A percentile compares a stretch with the other conserved stretches of the same genome.
phyloP scores from a whole-genome alignment of 2,113 vertebrate genomes.

The Pavo muticus region DNA sequence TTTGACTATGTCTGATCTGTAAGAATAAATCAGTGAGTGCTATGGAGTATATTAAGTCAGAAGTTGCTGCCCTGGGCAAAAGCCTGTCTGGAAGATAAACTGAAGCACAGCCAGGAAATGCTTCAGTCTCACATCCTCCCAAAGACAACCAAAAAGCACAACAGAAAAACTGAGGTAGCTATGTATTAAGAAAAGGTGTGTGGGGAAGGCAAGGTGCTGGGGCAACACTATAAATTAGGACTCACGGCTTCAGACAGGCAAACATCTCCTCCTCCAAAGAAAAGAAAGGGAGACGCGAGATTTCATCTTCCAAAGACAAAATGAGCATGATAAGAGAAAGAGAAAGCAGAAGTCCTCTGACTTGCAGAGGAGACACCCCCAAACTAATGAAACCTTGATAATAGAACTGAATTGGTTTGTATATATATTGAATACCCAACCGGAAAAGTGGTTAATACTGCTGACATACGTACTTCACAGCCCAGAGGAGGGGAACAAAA shows the following conservation, averaged over 20 bases:
- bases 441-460: neutral
- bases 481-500: neutral
- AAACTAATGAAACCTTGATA: neutral
- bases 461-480: neutral
- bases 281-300: neutral
- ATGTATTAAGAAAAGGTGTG: neutral
- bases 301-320: neutral
- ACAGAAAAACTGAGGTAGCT: neutral
- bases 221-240: neutral
- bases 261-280: neutral
- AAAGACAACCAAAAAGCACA: conserved; percentile 16
- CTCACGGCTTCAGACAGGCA: neutral
- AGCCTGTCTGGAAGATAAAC: conserved; percentile 12
- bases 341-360: neutral
- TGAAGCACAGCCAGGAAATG: conserved; percentile 25
- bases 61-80: conserved; percentile 45
- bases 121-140: neutral
- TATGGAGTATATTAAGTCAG: neutral
- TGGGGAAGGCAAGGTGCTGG: neutral
- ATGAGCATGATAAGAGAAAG: neutral
- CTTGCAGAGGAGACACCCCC: neutral
- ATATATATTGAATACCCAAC: neutral
- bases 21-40: neutral
- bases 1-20: neutral
- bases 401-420: neutral